phyloP scores from a whole-genome alignment of 2,113 vertebrate genomes.

The Lepidiolamprologus cunningtoni region DNA sequence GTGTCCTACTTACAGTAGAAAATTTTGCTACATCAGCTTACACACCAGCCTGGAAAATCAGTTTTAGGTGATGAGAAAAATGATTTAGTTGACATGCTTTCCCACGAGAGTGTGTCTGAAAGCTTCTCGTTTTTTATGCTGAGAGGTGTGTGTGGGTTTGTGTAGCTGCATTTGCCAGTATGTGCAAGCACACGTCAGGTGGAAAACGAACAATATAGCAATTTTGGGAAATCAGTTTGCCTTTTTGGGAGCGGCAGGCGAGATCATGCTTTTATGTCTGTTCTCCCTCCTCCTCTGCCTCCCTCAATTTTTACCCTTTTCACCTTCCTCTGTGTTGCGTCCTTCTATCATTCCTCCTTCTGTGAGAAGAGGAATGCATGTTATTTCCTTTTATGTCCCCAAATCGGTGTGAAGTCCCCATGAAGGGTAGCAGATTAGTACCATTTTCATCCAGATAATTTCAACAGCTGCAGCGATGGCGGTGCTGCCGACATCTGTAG shows the following conservation, averaged over 20 bases:
- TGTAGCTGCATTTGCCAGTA: neutral
- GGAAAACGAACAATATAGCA: constrained; percentile 42
- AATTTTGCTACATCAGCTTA: constrained; percentile 44
- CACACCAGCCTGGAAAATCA: constrained; percentile 10
- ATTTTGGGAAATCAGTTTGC: constrained; percentile 54
- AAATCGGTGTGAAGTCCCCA: constrained; percentile 54
- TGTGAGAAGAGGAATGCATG: constrained; percentile 14
- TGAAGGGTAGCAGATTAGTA: constrained; percentile 63
- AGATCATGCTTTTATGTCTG: neutral
- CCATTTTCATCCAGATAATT: constrained; percentile 68
- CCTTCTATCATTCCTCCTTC: constrained; percentile 7
- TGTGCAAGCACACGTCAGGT: constrained; percentile 5
- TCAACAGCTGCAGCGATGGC: constrained; percentile 68
- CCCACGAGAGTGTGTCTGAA: constrained; percentile 30
- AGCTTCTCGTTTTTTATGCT: constrained; percentile 10
- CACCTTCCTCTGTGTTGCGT: constrained; percentile 6
- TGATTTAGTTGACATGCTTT: constrained; percentile 28
- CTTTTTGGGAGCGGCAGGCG: constrained; percentile 45
- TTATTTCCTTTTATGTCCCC: constrained; percentile 53
- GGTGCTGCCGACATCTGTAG: constrained; percentile 61
- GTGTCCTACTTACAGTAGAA: constrained; percentile 38
- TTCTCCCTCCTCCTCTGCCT: neutral
- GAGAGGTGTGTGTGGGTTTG: neutral
- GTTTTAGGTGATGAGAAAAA: constrained; percentile 32
- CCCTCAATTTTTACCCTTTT: constrained; percentile 26